Base-by-base conservation (phyloP, 1,140 invertebrate species). In the Scaptomyza pallida region DNA sequence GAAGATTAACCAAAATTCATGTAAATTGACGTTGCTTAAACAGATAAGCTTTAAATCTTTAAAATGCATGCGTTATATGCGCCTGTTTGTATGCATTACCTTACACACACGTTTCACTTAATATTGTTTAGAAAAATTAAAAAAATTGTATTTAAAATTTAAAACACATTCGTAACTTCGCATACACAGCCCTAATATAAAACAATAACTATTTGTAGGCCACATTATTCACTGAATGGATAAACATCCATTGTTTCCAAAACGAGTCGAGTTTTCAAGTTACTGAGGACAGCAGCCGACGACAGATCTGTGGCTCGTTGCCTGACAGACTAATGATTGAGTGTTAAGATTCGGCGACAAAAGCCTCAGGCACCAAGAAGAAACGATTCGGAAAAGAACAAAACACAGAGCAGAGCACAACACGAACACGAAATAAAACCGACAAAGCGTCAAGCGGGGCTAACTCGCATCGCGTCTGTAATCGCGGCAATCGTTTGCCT, bases 401-500 rank as follows among this genome's bases (percentile, higher is more conserved):
- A 19, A 41, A 47, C 45, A 44, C 65, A 50, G 50, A 19, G 43
- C 13, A 43, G n/a, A 43, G n/a, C 8, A 51, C 10, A 23, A 43
- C 10, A 13, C 30, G 26, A n/a, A n/a, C n/a, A 26, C 17, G 52
- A 64, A 26, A 54, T 19, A 1, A 44, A 47, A 23, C n/a, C 16
- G 17, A 33, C 50, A 41, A 16, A 12, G 23, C 37, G 21, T 33
- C 15, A 30, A 47, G 59, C 57, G 57, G 37, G 17, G 23, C 47
- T 37, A 26, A 57, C 40, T 21, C 23, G 57, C 5, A 64, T 64
- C 67, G n/a, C 6, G 23, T 26, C 23, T 80, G 77, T 79, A 80
- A 80, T 79, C 77, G 70, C 78, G 60, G 72, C 79, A 75, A 83
- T 83, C 79, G 75, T 61, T 56, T 64, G 79, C 79, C 69, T 83